Evolutionary conservation across 2,797 vertebrate species (phyloP), one percentile per base, ranked within the genome.

Genomic region (Chelidonichthys spinosus): DNA sequence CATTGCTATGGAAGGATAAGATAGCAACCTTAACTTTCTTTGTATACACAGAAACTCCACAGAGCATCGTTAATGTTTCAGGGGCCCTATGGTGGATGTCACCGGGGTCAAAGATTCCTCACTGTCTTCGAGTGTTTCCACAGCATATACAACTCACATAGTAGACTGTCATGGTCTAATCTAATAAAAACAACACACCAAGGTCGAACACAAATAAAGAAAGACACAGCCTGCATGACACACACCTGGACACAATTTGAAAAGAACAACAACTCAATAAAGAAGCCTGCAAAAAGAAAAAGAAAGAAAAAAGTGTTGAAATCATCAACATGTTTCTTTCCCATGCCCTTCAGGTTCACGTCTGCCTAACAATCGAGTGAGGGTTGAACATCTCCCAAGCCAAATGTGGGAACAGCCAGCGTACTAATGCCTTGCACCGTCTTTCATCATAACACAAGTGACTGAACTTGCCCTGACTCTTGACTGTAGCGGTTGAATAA

Each of bases 401-500:
- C 67, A 79, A 63, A 44, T n/a, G 1, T 46, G 37, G 46, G 61
- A 63, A 72, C 42, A 39, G 1, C 37, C 43, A 53, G 32, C 37
- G 14, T 4, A 43, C 33, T 63, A 25, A 49, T 39, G 37, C 18
- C 35, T 33, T 17, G 56, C 4, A 53, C 55, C 11, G 4, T 35
- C 42, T 70, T 62, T 74, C 32, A 64, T 56, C 55, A 72, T 3
- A 47, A 60, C 37, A 42, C 55, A 43, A 42, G 36, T 60, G 74
- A 32, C 3, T n/a, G 17, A 73, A 68, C 44, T 8, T n/a, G 2
- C 25, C 25, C 5, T 46, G 67, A 65, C 60, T 65, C 55, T 50
- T 25, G 44, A 49, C 25, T 52, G 33, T 32, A 56, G 43, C 11
- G 18, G 53, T 86, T 70, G 67, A 62, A 76, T 56, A 63, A 63